Evolutionary conservation across 2,113 vertebrate genomes (phyloP), one percentile per base, ranked within the genome.

Genomic region (Chionodraco myersi): DNA sequence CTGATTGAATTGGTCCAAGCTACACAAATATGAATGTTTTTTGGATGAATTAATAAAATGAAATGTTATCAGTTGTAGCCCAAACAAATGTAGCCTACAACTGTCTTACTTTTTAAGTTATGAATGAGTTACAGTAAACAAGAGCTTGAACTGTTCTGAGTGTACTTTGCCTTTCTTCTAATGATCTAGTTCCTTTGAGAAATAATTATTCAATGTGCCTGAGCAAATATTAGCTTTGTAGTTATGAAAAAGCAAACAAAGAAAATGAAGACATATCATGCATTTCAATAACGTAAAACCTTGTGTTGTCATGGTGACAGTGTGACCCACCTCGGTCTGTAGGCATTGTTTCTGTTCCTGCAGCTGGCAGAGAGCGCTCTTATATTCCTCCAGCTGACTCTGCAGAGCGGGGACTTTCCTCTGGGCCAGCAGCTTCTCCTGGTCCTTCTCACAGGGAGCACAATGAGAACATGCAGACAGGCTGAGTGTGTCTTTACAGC

Each of bases 321-420:
- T 36, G 68, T 68, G 61, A 73, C 92, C 62, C 90, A 98, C 98
- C 96, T 99, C 97, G 30, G 94, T 93, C 74, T 96, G 96, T 30
- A 99, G 94, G 51, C 96, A 95, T 1, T 94, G 93, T 77, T 96
- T 98, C 88, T 98, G 97, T 0, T 87, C 88, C 84, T 98, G 96
- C 11, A 98, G 94, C 91, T 97, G 95, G 64, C 95, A 96, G 89
- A 98, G 93, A 85, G 95, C 91, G 79, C 94, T 96, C 93, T 95
- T 97, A 88, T 95, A 95, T 75, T 98, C 97, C 69, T 98, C 96
- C 90, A 98, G 91, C 86, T 98, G 97, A 73, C 83, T 93, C 85
- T 95, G 94, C 64, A 98, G 92, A 47, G 83, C 91, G 0, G 97
- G 95, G 6, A 96, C 93, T 79, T 94, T 95, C 83, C 93, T 95